phyloP scores from a whole-genome alignment of 2,888 invertebrate genomes.

The Sphaerolaimus hirsutus region DNA sequence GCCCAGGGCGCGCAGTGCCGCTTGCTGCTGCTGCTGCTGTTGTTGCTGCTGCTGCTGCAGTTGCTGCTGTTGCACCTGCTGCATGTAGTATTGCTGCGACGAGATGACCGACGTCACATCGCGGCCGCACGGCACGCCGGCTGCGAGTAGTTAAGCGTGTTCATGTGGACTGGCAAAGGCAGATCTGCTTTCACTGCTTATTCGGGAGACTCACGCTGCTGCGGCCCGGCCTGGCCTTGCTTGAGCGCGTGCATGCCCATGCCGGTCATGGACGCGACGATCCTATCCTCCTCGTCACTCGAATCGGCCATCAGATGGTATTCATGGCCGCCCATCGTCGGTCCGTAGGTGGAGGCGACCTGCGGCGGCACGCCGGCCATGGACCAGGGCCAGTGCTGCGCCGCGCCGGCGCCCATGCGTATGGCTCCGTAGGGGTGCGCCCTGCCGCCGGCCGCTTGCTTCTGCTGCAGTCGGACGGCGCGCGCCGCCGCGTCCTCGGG shows the following conservation, averaged over 20 bases:
- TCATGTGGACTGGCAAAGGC: no score
- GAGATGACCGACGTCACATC: constrained; percentile 7
- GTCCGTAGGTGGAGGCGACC: no score
- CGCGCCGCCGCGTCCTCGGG: constrained; percentile 9
- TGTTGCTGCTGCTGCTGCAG: constrained; percentile 6
- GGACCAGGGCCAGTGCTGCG: not conserved
- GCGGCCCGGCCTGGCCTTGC: no score
- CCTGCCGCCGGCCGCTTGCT: no score
- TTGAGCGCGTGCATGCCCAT: no score
- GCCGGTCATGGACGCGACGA: constrained; percentile 1
- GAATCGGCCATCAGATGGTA: not conserved
- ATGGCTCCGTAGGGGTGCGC: not conserved
- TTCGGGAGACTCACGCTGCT: no score
- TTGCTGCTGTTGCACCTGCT: constrained; percentile 2
- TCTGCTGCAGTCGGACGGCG: not conserved
- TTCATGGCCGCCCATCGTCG: not conserved
- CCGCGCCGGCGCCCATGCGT: not conserved
- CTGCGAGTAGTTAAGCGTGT: no score
- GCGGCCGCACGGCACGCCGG: no score
- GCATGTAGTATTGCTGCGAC: constrained; percentile 6
- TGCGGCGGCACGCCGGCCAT: not conserved
- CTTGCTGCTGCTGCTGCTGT: constrained; percentile 7
- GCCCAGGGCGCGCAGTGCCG: no score
- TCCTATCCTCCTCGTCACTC: constrained; percentile 1
- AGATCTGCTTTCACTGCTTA: no score